These are phyloP conservation scores for Centruroides sculpturatus DNA, from an alignment of 1,140 invertebrate genomes.

Conservation along the genomic window DNA sequence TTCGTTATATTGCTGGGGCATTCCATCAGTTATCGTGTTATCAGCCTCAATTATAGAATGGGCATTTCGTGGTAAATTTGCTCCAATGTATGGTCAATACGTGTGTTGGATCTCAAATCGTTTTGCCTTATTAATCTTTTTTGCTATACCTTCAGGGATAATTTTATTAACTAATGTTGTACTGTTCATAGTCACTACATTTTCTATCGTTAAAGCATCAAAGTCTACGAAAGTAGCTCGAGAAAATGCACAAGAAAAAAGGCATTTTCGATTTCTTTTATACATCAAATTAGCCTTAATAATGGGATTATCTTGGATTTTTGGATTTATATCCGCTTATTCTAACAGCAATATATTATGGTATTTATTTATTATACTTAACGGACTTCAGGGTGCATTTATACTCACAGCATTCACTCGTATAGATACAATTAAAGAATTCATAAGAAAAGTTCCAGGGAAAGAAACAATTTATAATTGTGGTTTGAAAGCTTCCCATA, in stretches of 20 bases:
- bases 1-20: constrained; percentile 25
- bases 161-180: constrained; percentile 33
- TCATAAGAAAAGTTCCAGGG: no score
- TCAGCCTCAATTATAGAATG: constrained; percentile 16
- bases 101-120: constrained; percentile 40
- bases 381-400: constrained; percentile 33
- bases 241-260: constrained; percentile 10
- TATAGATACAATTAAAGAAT: no score
- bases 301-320: constrained; percentile 36
- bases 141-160: constrained; percentile 34
- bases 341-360: constrained; percentile 19
- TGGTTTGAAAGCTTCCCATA: no score
- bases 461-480: no score
- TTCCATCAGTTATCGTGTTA: constrained; percentile 21
- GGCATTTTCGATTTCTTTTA: constrained; percentile 25
- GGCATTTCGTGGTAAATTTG: constrained; percentile 9
- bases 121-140: constrained; percentile 36
- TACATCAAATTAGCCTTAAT: constrained; percentile 35
- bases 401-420: constrained; percentile 35
- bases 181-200: constrained; percentile 36
- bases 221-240: constrained; percentile 11
- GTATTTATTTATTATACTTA: constrained; percentile 30
- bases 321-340: constrained; percentile 30
- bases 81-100: constrained; percentile 23
- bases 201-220: constrained; percentile 19